These are phyloP conservation scores for Leguminivora glycinivorella DNA, from an alignment of 1,140 invertebrate genomes.

Conservation along the genomic window DNA sequence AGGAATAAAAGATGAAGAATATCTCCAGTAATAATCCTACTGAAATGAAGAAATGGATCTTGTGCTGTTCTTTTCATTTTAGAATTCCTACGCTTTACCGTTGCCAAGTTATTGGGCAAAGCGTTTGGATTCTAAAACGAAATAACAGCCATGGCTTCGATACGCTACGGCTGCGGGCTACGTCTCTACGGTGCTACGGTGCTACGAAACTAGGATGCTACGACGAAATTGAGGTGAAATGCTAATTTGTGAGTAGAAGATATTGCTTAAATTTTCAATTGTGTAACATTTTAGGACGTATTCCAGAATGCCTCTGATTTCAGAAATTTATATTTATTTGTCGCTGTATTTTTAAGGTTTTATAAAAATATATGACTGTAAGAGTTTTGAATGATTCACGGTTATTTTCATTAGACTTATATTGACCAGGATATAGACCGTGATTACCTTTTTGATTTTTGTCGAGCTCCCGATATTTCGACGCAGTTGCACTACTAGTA, in stretches of 20 bases:
- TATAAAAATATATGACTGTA: no score
- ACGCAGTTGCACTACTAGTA: no score
- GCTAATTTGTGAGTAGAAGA: constrained; percentile 1
- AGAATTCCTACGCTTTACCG: constrained; percentile 79
- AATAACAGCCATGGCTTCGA: constrained; percentile 48
- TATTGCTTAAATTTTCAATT: neutral
- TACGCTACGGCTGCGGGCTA: neutral
- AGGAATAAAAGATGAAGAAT: constrained; percentile 28
- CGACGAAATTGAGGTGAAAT: constrained; percentile 4
- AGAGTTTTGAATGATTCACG: no score
- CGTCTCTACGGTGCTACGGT: constrained; percentile 28
- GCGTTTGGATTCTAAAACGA: constrained; percentile 78
- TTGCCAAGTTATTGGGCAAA: constrained; percentile 76
- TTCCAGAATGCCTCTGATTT: neutral
- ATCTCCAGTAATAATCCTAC: constrained; percentile 7
- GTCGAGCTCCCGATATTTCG: no score
- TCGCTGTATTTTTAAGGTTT: no score
- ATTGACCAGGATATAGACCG: no score
- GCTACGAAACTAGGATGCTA: constrained; percentile 28
- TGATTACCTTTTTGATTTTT: no score
- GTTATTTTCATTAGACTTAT: no score
- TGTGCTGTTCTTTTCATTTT: constrained; percentile 62
- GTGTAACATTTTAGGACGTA: neutral
- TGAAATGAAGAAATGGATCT: neutral
- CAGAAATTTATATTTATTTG: neutral